Evolutionary conservation across 2,797 vertebrate genomes (phyloP), one percentile per base, ranked within the genome.

Genomic region (Poliocrania exsul): DNA sequence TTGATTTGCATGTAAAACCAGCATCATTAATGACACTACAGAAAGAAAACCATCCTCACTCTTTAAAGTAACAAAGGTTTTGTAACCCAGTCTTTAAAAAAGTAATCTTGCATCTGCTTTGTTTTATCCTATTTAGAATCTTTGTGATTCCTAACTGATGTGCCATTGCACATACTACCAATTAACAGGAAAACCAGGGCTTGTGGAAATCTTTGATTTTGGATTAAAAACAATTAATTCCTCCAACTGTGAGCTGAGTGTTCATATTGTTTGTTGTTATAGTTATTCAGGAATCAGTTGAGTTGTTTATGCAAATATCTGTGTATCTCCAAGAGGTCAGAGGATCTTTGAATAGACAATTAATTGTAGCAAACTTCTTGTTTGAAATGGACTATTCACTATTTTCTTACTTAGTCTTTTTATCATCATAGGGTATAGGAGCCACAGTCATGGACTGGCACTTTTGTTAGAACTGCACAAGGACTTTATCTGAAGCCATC

Each of bases 1-100:
- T 91, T 92, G 42, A 50, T 90, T 77, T 81, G 31, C 62, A 75
- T 81, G 47, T 47, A 83, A 96, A 91, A 95, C 25, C 42, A 87
- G 49, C 33, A 77, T 77, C 54, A 78, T 66, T 94, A 85, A 71
- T 84, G 47, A 24, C 49, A 86, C 78, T 94, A 49, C 7, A 66
- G 49, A 66, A 92, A 93, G 56, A 35, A 71, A 90, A 86, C 50
- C 25, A 90, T 56, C 42, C 65, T 88, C 23, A 16, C 10, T 75
- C 26, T 71, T 96, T 92, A 89, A 86, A 81, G 14, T 37, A 81
- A 78, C 23, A 64, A 33, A 35, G 60, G 33, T 65, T 61, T 92
- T 42, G 28, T 57, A 90, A 25, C 4, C 46, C 6, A 51, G 0
- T 64, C 24, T 90, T 75, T 77, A 23, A 78, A 87, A 90, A 87